Evolutionary conservation across 1,140 invertebrate species (phyloP), one percentile per base, ranked within the genome.

Genomic region (Phocides pigmalion): DNA sequence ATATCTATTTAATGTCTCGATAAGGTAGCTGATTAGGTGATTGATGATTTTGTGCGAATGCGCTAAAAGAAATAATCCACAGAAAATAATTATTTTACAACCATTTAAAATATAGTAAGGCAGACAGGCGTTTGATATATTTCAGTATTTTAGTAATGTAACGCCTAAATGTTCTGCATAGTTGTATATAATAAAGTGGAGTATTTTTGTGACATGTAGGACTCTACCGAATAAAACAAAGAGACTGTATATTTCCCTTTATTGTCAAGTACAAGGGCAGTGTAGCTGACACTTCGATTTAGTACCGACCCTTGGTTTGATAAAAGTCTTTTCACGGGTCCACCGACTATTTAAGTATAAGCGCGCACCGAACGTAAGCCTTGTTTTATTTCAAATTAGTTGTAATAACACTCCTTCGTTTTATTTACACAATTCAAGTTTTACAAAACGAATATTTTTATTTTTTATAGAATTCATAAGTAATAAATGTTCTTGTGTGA

Each of bases 271-370:
- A 76, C 78, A 82, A 79, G 73, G 70, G 68, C 49, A 69, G 72
- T 87, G 84, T 59, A 56, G 72, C 56, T 81, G 84, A 84, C 84
- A 87, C 79, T 85, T 87, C 84, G 82, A 87, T 84, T 85, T 84
- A 85, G 67, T 79, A 73, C 84, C 81, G 76, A 81, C 82, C 80
- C 82, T 84, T 82, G 80, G 79, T 77, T 85, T 82, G 74, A 83
- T 80, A 84, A 80, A 85, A 79, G 70, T 81, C 73, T 71, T 79
- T 78, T 76, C 56, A 73, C 63, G 39, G 71, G 66, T 72, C 62
- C 62, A 65, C 66, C 66, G 4, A 64, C 73, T 80, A 79, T 82
- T 81, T 74, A 42, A 39, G 28, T 37, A 19, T 4, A 44, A n/a
- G 41, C n/a, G n/a, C n/a, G n/a, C 0, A 46, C 16, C 5, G n/a